Base-by-base conservation (phyloP, 2,113 vertebrate species). In the Misgurnus anguillicaudatus region DNA sequence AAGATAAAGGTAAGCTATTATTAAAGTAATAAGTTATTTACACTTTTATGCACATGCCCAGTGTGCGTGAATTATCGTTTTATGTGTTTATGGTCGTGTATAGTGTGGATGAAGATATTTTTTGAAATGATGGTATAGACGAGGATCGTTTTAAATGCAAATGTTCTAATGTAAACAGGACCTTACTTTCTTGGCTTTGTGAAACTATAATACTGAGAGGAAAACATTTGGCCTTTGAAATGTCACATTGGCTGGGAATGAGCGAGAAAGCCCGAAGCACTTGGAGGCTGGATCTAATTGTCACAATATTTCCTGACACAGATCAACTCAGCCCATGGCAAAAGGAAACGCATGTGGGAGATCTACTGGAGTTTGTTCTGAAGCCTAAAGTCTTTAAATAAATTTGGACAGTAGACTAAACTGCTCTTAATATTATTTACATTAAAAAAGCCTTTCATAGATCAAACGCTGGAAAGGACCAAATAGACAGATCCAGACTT, bases 331-430 rank as follows among this genome's bases (percentile, higher is more conserved):
- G 38, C 41, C 17, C 45, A 69, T 17, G 38, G n/a, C 16, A 6
- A 71, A 3, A 61, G 9, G 48, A 31, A 64, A 19, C 6, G 75
- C 3, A 36, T 55, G 36, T 55, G 57, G 42, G 36, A 81, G 16
- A 48, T 39, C n/a, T 13, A 16, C 45, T 41, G 66, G 31, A 58
- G 9, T 72, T 21, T 11, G 6, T 57, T 68, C 21, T 24, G 17
- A 58, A 53, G 38, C 6, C 38, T 58, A 17, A 42, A 42, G n/a
- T 8, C 17, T 57, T 19, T 19, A 71, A 71, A 77, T 72, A 41
- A 82, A 58, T 81, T 53, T 36, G 64, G 13, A 71, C 47, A 5
- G 16, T 16, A 69, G 64, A 62, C 74, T 81, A 77, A 76, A 77
- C 55, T n/a, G 45, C 19, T 36, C 48, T 31, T 55, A n/a, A 66